phyloP scores from a whole-genome alignment of 2,113 vertebrate species.

The Nestor notabilis region DNA sequence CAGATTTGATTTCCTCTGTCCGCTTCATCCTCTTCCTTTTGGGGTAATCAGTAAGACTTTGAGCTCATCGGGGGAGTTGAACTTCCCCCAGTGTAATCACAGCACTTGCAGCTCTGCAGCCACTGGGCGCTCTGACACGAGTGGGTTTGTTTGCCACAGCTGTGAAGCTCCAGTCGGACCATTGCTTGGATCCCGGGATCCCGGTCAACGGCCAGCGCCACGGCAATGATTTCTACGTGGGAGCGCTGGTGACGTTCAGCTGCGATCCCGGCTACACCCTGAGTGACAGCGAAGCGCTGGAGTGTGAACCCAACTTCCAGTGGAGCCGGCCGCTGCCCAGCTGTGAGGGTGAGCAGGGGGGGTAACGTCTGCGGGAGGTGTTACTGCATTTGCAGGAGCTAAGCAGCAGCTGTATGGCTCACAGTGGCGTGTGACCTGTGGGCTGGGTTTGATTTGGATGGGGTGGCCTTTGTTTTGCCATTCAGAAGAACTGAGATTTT shows the following conservation, averaged over 20 bases:
- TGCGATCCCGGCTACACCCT: constrained; percentile 93
- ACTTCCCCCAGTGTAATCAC: accelerated
- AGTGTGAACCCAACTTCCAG: constrained; percentile 97
- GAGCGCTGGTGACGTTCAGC: constrained; percentile 92
- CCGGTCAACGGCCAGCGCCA: constrained; percentile 95
- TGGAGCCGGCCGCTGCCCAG: constrained; percentile 96
- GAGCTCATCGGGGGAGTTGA: accelerated
- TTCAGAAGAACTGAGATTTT: background rate
- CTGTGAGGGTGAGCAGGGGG: constrained; percentile 85
- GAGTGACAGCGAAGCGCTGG: constrained; percentile 86
- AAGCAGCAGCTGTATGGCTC: accelerated
- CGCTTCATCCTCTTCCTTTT: background rate
- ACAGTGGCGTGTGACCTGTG: accelerated
- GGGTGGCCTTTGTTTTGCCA: background rate
- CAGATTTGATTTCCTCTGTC: background rate
- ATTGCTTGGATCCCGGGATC: constrained; percentile 95
- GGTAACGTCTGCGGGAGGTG: background rate
- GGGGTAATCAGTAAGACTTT: background rate
- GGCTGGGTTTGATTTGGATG: accelerated
- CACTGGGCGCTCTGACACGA: accelerated
- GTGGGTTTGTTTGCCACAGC: constrained; percentile 73
- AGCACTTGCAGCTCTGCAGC: background rate
- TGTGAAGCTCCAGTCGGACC: constrained; percentile 92
- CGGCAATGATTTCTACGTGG: constrained; percentile 95
- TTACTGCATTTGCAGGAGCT: background rate